Evolutionary conservation across 1,140 invertebrate genomes (phyloP).

Genomic region (Drosophila guanche): DNA sequence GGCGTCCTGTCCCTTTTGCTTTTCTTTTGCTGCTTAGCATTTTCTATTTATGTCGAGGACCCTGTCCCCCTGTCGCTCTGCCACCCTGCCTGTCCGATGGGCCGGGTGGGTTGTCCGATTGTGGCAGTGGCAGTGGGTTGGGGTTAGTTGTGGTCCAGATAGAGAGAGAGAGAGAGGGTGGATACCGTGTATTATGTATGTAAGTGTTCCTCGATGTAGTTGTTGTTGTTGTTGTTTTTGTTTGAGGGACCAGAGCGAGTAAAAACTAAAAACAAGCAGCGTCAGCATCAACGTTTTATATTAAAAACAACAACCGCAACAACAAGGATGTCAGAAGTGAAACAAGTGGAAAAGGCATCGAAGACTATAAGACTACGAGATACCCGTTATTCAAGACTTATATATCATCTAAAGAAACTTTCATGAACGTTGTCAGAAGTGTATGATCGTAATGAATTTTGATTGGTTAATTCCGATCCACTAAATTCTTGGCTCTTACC

Average conservation of each 20-base stretch:
- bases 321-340: conserved; percentile 34
- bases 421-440: no score
- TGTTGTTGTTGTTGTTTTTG: conserved; percentile 51
- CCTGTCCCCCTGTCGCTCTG: background rate
- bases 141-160: background rate
- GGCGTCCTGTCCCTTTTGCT: conserved; percentile 49
- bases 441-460: no score
- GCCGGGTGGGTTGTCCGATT: background rate
- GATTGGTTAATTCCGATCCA: no score
- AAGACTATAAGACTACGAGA: no score
- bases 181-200: conserved; percentile 43
- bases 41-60: conserved; percentile 67
- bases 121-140: no score
- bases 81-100: conserved; percentile 36
- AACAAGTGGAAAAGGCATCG: background rate
- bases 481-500: no score
- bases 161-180: background rate
- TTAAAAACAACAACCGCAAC: conserved; percentile 71
- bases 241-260: conserved; percentile 49
- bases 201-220: conserved; percentile 29
- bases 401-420: no score
- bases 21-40: conserved; percentile 51
- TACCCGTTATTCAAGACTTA: no score
- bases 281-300: conserved; percentile 78
- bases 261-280: conserved; percentile 77